Base-by-base conservation (phyloP, 2,113 vertebrate species). In the Gorsachius goisagi region DNA sequence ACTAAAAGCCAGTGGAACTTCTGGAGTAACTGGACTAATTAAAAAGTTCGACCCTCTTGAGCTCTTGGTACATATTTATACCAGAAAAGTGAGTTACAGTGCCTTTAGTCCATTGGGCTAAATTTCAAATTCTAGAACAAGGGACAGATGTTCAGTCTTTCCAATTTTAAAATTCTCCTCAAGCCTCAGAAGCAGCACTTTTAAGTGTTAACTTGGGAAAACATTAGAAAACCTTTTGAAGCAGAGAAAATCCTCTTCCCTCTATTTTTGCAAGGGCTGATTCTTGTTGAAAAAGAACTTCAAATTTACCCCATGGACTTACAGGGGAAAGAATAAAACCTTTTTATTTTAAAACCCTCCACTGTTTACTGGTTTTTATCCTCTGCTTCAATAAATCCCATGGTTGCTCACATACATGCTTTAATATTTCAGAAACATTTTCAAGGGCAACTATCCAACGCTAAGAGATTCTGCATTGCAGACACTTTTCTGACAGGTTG, bases 131-230 rank as follows among this genome's bases (percentile, higher is more conserved):
- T 85, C 74, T 77, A 79, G 89, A 95, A 88, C 23, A 88, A 85
- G 73, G 28, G 55, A 84, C 50, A 95, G 47, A 96, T 91, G 30
- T 72, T 94, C 55, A 93, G 53, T 68, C 58, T 96, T 88, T 35
- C 45, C 84, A 94, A 68, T 90, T 96, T 97, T 94, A 92, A 96
- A 95, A 97, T 97, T 97, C 92, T 94, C 91, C 88, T 97, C 95
- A 78, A 96, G 73, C 66, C 77, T 92, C 89, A 96, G 78, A 96
- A 95, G 49, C 37, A 69, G n/a, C 17, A 55, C 85, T 98, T 98
- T 97, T 96, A 97, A 97, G 94, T 96, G 93, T 89, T 97, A 96
- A 95, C 97, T 96, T 98, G 97, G 97, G 97, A 97, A 93, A 96
- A 85, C 74, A 96, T 91, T 91, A 96, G 85, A 97, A 97, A 97